These are phyloP conservation scores for Apotomis capreana DNA, from an alignment of 2,888 invertebrate genomes.

Conservation along the genomic window DNA sequence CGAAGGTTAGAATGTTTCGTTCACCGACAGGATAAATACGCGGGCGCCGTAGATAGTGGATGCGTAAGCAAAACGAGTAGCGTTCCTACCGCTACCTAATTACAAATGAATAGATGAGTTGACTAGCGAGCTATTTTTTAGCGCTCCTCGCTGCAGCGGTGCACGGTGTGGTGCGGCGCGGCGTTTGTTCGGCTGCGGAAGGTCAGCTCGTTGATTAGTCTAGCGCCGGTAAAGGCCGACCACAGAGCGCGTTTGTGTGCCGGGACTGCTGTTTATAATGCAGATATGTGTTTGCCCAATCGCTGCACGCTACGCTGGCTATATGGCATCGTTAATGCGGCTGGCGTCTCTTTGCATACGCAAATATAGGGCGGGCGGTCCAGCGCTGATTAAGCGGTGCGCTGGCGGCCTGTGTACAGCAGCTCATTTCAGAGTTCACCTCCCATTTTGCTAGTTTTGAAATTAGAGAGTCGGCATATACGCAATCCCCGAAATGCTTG, in stretches of 20 bases:
- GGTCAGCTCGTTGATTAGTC: conserved; percentile 82
- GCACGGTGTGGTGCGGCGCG: conserved; percentile 62
- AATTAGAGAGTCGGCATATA: conserved; percentile 14
- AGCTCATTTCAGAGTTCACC: conserved; percentile 15
- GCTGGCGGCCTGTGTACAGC: conserved; percentile 59
- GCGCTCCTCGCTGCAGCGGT: conserved; percentile 50
- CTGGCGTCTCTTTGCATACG: conserved; percentile 83
- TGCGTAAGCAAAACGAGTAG: conserved; percentile 25
- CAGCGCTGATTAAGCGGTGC: conserved; percentile 81
- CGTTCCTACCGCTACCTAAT: conserved; percentile 26
- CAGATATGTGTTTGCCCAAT: conserved; percentile 84
- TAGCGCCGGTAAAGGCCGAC: conserved; percentile 80
- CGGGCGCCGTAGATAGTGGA: conserved; percentile 6
- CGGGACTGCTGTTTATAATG: conserved; percentile 82
- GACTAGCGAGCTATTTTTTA: conserved; percentile 48
- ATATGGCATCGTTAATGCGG: conserved; percentile 84
- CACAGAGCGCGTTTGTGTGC: conserved; percentile 82
- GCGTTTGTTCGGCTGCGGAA: conserved; percentile 77
- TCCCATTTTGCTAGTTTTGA: conserved; percentile 25
- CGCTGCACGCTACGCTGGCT: conserved; percentile 82
- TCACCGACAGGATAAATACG: background rate
- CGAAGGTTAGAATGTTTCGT: conserved; percentile 32
- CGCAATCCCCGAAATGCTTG: background rate
- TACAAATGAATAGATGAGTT: conserved; percentile 39
- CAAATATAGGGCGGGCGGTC: conserved; percentile 82